Evolutionary conservation across 1,140 invertebrate genomes (phyloP).

Genomic region (Heterodera carotae): DNA sequence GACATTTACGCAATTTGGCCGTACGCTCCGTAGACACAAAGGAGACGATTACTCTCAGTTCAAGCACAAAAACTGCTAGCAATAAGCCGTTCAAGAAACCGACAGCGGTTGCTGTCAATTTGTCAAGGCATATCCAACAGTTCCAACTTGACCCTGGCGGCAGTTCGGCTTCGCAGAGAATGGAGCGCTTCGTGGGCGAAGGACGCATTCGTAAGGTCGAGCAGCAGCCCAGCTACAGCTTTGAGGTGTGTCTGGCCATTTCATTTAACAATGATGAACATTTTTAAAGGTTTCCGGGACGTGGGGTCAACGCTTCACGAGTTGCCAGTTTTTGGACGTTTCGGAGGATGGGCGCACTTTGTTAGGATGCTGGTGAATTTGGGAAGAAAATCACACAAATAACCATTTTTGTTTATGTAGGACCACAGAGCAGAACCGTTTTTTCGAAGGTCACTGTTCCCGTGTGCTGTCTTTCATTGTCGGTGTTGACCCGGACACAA

Average conservation of each 20-base stretch:
- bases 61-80: neutral
- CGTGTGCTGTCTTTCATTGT: conserved; percentile 38
- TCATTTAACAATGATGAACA: neutral
- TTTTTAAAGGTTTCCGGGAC: conserved; percentile 19
- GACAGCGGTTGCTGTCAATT: neutral
- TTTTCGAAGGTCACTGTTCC: conserved; percentile 26
- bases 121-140: neutral
- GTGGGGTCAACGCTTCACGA: conserved; percentile 26
- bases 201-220: conserved; percentile 2
- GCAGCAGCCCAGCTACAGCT: conserved; percentile 29
- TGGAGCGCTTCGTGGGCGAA: conserved; percentile 4
- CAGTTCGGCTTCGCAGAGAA: neutral
- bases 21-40: neutral
- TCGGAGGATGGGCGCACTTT: conserved; percentile 35
- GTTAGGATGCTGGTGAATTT: conserved; percentile 33
- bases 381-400: neutral
- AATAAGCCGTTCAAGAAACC: neutral
- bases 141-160: neutral
- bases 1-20: conserved; percentile 20
- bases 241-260: conserved; percentile 23
- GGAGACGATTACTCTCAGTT: too few species aligned
- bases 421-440: conserved; percentile 1
- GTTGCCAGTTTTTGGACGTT: conserved; percentile 43
- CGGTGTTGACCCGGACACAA: neutral
- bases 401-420: neutral